These are phyloP conservation scores for Tamias sibiricus DNA, from an alignment of 2,113 vertebrate genomes.

Conservation along the genomic window DNA sequence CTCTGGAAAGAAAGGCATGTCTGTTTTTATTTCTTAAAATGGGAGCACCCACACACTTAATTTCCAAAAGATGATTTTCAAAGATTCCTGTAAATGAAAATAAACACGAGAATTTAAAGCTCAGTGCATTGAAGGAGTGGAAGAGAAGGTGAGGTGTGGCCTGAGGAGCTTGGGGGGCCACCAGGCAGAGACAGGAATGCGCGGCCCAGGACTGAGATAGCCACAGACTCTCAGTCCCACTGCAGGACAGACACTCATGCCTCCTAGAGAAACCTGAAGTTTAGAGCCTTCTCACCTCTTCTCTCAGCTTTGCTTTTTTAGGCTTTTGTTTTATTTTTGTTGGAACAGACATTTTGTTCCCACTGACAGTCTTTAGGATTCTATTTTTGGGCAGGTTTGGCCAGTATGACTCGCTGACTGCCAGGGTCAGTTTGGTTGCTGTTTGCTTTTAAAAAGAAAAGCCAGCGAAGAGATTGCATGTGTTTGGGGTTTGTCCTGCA, in stretches of 20 bases:
- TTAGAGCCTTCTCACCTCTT: accelerated
- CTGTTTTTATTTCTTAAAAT: background rate
- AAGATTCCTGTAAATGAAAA: background rate
- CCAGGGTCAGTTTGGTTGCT: background rate
- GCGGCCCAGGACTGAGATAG: background rate
- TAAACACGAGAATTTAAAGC: background rate
- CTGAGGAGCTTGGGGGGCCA: background rate
- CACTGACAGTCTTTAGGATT: background rate
- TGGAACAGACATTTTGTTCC: background rate
- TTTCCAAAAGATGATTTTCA: background rate
- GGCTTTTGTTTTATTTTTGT: background rate
- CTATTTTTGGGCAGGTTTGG: background rate
- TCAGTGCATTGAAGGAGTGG: no score
- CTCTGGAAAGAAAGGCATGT: background rate
- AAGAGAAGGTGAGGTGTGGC: background rate
- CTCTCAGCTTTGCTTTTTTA: background rate
- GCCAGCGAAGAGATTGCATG: background rate
- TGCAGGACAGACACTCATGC: accelerated
- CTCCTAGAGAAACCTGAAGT: background rate
- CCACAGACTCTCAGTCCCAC: background rate
- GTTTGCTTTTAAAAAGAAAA: background rate
- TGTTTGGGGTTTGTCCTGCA: background rate
- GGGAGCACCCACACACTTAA: no score
- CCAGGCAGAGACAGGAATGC: no score
- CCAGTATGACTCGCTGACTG: background rate